These are phyloP conservation scores for Ibidorhyncha struthersii DNA, from an alignment of 2,113 vertebrate genomes.

Conservation along the genomic window DNA sequence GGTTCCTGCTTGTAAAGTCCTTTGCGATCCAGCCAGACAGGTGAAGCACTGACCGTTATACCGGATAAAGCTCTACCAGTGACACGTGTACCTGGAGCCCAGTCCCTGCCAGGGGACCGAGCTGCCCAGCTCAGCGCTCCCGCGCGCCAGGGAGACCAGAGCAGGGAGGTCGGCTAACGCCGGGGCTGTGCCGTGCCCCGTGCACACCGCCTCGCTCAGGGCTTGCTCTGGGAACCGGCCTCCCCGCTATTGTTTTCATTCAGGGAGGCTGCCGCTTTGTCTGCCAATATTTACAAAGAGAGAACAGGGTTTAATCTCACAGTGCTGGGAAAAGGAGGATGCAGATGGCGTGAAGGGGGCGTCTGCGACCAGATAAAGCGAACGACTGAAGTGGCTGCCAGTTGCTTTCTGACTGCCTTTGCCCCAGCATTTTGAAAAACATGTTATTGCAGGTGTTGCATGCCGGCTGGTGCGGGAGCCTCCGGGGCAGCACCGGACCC, in stretches of 20 bases:
- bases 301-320: constrained; percentile 1
- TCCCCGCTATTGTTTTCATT: neutral
- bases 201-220: neutral
- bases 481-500: neutral
- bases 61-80: neutral
- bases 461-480: neutral
- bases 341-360: constrained; percentile 40
- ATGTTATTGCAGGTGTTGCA: constrained; percentile 29
- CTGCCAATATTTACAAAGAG: constrained; percentile 54
- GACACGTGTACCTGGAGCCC: neutral
- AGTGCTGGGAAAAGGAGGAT: constrained; percentile 57
- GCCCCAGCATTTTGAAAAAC: neutral
- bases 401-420: neutral
- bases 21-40: neutral
- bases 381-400: constrained; percentile 3
- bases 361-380: constrained; percentile 37
- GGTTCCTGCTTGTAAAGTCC: neutral
- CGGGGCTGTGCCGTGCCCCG: neutral
- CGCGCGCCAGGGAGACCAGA: neutral
- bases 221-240: neutral
- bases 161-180: neutral
- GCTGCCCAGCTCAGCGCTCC: no score
- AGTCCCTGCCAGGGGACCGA: neutral
- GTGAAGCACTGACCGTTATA: neutral
- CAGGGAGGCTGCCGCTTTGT: constrained; percentile 29